These are phyloP conservation scores for Periphyllus acericola DNA, from an alignment of 2,888 invertebrate genomes.

Conservation along the genomic window DNA sequence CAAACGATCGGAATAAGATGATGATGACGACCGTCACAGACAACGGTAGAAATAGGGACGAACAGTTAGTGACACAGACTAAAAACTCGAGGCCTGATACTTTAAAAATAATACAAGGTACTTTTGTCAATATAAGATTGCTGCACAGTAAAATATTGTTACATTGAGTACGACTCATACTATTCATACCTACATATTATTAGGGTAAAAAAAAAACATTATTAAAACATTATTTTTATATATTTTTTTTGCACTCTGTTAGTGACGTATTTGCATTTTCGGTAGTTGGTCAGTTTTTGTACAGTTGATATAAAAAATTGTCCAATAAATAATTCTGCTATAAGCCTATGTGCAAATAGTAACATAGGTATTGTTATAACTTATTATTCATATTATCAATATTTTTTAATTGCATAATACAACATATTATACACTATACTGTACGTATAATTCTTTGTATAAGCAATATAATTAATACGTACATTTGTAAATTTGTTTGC, in stretches of 20 bases:
- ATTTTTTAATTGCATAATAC: background rate
- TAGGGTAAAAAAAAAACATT: too few relatives aligned
- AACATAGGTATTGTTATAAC: too few relatives aligned
- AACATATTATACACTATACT: background rate
- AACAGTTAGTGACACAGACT: background rate
- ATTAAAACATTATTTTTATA: too few relatives aligned
- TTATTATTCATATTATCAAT: background rate
- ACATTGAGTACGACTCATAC: background rate
- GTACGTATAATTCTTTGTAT: background rate
- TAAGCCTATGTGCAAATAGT: too few relatives aligned
- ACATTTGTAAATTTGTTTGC: background rate
- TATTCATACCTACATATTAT: too few relatives aligned
- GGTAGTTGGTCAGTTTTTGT: background rate
- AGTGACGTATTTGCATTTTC: background rate
- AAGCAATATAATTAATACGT: background rate
- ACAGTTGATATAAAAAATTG: background rate
- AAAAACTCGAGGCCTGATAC: constrained; percentile 49
- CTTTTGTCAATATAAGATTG: background rate
- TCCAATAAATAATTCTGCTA: background rate
- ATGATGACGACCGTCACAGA: background rate
- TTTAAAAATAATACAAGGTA: constrained; percentile 59
- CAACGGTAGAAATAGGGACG: background rate
- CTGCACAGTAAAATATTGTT: background rate
- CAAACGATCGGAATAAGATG: background rate
- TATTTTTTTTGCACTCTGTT: too few relatives aligned